Evolutionary conservation across 2,888 invertebrate species (phyloP).

Genomic region (Melikaiella ostensackeni): DNA sequence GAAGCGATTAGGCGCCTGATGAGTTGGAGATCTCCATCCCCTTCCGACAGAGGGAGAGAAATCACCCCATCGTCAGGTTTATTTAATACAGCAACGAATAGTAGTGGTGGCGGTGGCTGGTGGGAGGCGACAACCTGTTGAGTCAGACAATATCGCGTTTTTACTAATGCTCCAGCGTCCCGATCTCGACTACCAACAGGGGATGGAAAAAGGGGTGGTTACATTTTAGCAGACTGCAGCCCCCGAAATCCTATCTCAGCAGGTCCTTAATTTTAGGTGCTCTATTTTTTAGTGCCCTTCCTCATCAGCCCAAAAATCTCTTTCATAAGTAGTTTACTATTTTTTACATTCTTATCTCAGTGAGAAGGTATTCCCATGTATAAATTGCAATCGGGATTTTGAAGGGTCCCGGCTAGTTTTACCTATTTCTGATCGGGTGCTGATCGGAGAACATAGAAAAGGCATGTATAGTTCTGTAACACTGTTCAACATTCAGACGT

Average conservation of each 20-base stretch:
- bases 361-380: too few species aligned
- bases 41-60: slow-evolving; percentile 53
- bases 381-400: too few species aligned
- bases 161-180: slow-evolving; percentile 71
- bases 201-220: slow-evolving; percentile 26
- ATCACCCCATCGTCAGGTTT: slow-evolving; percentile 70
- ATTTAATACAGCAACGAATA: slow-evolving; percentile 67
- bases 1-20: slow-evolving; percentile 56
- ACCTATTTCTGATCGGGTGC: too few species aligned
- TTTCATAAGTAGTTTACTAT: neutral
- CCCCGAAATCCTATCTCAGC: slow-evolving; percentile 7
- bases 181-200: slow-evolving; percentile 53
- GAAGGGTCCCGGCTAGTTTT: too few species aligned
- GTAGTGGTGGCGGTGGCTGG: slow-evolving; percentile 40
- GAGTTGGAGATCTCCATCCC: slow-evolving; percentile 51
- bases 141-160: slow-evolving; percentile 76
- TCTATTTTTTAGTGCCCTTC: slow-evolving; percentile 5
- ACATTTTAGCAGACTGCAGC: slow-evolving; percentile 13
- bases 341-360: neutral
- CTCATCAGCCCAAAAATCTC: neutral
- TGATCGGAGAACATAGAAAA: too few species aligned
- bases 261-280: neutral
- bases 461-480: too few species aligned
- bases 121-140: slow-evolving; percentile 72
- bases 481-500: too few species aligned